Evolutionary conservation across 2,888 invertebrate genomes (phyloP).

Genomic region (Trichacis sp.): DNA sequence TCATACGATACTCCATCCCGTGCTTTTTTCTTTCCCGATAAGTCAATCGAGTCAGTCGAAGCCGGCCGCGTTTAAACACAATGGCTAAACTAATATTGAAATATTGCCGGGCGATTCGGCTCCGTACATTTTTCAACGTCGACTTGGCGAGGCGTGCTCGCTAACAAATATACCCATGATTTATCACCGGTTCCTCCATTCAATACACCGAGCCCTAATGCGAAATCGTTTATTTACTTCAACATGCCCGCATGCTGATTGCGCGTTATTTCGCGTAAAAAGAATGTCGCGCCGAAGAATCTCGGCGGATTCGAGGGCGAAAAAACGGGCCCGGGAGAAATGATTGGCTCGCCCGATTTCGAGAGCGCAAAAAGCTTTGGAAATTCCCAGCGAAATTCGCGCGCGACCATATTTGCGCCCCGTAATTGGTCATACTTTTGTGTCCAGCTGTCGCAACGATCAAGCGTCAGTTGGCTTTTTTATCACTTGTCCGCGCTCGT

Average conservation of each 20-base stretch:
- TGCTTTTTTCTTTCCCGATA: no score
- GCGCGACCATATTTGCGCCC: conserved; percentile 60
- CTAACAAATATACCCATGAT: conserved; percentile 62
- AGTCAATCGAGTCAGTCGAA: no score
- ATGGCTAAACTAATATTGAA: conserved; percentile 68
- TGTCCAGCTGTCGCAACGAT: conserved; percentile 42
- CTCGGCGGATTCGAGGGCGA: no score
- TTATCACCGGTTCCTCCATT: conserved; percentile 52
- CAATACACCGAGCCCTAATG: conserved; percentile 56
- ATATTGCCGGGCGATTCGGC: conserved; percentile 62
- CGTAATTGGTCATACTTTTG: conserved; percentile 65
- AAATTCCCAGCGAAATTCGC: conserved; percentile 30
- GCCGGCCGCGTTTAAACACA: conserved; percentile 50
- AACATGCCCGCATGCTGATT: conserved; percentile 22
- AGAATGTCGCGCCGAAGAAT: no score
- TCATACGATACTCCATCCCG: no score
- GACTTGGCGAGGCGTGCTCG: conserved; percentile 58
- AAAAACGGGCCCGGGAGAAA: no score
- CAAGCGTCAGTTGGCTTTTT: not conserved
- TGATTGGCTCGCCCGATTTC: no score
- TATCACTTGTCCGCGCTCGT: conserved; percentile 19
- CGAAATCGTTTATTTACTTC: conserved; percentile 41
- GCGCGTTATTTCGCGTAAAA: conserved; percentile 31
- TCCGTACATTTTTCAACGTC: conserved; percentile 62
- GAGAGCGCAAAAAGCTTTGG: conserved; percentile 13